Base-by-base conservation (phyloP, 2,888 invertebrate genomes). In the Coleophora deauratella region DNA sequence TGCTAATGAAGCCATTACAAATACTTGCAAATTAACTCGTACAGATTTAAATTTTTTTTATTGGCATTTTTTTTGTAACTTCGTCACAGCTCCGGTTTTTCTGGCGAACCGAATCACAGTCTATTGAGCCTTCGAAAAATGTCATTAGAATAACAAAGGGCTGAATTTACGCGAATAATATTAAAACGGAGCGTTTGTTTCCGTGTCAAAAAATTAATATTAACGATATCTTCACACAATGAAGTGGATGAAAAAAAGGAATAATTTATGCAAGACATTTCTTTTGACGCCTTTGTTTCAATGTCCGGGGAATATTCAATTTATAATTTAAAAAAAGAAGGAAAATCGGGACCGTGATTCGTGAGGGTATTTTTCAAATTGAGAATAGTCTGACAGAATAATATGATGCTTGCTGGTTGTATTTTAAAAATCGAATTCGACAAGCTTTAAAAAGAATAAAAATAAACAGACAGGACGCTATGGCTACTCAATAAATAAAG, bases 191-290 rank as follows among this genome's bases (percentile, higher is more conserved):
- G 64, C 70, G 76, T 69, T 78, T 75, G 81, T 77, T 78, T 78
- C 73, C 72, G 81, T 73, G 81, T 76, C 76, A 73, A 79, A 81
- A 85, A 78, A 85, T 84, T 82, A 85, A 85, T 84, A 85, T 85
- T 85, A 85, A 85, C 84, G 84, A 82, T 84, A 80, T 77, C 80
- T 75, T 63, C 64, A 61, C 53, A 74, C 78, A 78, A 84, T 79
- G 77, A 78, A 76, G 79, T 78, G 76, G 66, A 63, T 59, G 59
- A 55, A 68, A 72, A 80, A 78, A 78, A 72, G 65, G 60, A 62
- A 67, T 81, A 81, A 84, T 84, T 84, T 81, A 85, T 84, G 69
- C 81, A 66, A 68, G 74, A 76, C 72, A 73, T 76, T 76, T 71
- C 76, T 76, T 74, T 77, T 80, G 76, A 74, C 73, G 79, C 76